phyloP scores from a whole-genome alignment of 2,888 invertebrate species.

The Dione vanillae region DNA sequence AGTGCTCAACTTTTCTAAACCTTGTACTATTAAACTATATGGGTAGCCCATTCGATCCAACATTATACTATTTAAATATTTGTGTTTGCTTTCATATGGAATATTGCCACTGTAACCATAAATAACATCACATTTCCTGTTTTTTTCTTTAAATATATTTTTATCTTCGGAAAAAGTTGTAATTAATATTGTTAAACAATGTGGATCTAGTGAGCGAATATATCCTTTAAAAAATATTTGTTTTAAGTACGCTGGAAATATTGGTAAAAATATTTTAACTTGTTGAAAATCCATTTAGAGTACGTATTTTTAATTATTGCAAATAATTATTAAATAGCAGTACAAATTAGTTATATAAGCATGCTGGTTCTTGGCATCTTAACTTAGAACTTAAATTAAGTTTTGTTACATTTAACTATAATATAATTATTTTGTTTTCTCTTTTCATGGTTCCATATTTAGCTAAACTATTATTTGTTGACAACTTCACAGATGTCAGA shows the following conservation, averaged over 20 bases:
- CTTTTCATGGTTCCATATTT: no score
- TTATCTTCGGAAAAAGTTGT: slow-evolving; percentile 55
- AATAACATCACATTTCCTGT: slow-evolving; percentile 50
- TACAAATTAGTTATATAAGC: not conserved
- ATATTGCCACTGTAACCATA: slow-evolving; percentile 57
- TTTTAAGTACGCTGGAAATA: slow-evolving; percentile 47
- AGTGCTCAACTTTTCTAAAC: slow-evolving; percentile 49
- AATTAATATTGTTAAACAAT: slow-evolving; percentile 59
- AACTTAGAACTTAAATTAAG: not conserved
- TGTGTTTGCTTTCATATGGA: slow-evolving; percentile 36
- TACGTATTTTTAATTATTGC: not conserved
- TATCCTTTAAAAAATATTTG: slow-evolving; percentile 63
- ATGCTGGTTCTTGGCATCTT: not conserved
- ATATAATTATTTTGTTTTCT: no score
- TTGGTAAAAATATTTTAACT: slow-evolving; percentile 62
- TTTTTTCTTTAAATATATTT: slow-evolving; percentile 47
- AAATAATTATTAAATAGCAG: not conserved
- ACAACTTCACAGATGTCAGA: no score
- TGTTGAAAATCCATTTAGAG: slow-evolving; percentile 44
- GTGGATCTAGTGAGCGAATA: slow-evolving; percentile 49
- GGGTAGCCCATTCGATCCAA: slow-evolving; percentile 50
- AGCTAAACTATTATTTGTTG: no score
- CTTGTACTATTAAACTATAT: slow-evolving; percentile 56
- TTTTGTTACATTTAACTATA: no score
- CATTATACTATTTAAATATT: slow-evolving; percentile 52